Percentiles rank a stretch among this genome's conserved stretches.
These are phyloP conservation scores for Girardia tigrina DNA, from an alignment of 2,888 invertebrate species.

Conservation along the genomic window DNA sequence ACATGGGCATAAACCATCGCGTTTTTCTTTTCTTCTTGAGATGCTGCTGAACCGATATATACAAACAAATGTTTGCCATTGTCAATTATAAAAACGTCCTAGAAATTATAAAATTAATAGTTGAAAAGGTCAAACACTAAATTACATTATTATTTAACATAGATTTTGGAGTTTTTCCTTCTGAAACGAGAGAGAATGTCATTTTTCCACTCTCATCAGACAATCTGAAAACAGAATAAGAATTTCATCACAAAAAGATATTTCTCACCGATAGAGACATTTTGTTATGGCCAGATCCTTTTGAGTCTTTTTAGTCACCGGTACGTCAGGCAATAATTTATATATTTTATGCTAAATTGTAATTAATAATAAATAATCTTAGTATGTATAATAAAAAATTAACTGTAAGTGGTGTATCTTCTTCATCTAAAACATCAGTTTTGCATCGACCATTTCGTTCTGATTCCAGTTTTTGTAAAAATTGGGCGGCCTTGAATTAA, in stretches of 20 bases:
- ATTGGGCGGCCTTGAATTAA: conserved; percentile 35
- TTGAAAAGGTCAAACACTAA: background rate
- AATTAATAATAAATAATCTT: background rate
- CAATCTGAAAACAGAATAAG: conserved; percentile 11
- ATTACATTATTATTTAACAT: conserved; percentile 36
- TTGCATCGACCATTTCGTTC: conserved; percentile 36
- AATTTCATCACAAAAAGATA: background rate
- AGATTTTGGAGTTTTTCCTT: conserved; percentile 32
- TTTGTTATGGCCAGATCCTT: conserved; percentile 21
- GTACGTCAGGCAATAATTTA: conserved; percentile 32
- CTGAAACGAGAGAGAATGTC: conserved; percentile 35
- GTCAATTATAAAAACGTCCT: conserved; percentile 48
- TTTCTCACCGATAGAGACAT: conserved; percentile 27
- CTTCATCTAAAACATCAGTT: conserved; percentile 34
- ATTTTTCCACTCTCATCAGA: conserved; percentile 36
- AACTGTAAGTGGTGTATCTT: conserved; percentile 2
- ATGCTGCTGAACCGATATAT: conserved; percentile 45
- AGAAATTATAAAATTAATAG: background rate
- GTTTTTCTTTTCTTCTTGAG: conserved; percentile 43
- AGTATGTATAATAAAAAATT: background rate
- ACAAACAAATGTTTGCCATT: conserved; percentile 42
- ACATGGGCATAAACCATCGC: conserved; percentile 49
- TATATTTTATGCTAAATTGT: conserved; percentile 36
- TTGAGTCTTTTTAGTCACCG: conserved; percentile 20
- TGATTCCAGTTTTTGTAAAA: conserved; percentile 33